Percentiles rank a stretch among this genome's conserved stretches.
Evolutionary conservation across 2,113 vertebrate genomes (phyloP).

Genomic region (human (Homo sapiens)): DNA sequence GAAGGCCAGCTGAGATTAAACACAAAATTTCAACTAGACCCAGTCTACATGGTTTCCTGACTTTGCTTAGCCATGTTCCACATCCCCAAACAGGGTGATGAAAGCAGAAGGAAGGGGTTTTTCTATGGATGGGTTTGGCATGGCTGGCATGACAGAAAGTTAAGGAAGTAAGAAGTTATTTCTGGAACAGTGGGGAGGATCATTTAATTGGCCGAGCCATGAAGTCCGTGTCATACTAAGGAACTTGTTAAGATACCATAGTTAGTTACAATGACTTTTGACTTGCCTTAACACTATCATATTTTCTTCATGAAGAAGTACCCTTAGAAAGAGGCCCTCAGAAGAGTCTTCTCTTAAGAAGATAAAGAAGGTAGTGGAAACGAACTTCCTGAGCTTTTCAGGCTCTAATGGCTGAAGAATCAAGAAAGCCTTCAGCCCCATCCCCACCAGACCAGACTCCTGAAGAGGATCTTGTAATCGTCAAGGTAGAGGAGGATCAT

Average conservation of each 20-base stretch:
- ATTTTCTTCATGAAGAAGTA: constrained; percentile 57
- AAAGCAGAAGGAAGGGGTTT: background rate
- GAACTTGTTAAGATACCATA: background rate
- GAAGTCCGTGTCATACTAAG: background rate
- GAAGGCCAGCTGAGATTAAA: background rate
- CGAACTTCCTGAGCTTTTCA: background rate
- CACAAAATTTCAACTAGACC: background rate
- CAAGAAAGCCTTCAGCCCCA: constrained; percentile 38
- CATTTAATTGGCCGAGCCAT: background rate
- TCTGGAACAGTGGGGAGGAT: background rate
- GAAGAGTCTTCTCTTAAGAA: constrained; percentile 28
- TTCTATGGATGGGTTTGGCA: background rate
- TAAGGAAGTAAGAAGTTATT: background rate
- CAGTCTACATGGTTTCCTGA: background rate
- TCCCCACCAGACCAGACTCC: constrained; percentile 52
- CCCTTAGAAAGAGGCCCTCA: background rate
- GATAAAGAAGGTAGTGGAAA: constrained; percentile 13
- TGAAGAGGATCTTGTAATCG: constrained; percentile 75
- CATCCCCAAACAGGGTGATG: background rate
- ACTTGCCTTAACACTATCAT: constrained; percentile 33
- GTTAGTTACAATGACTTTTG: background rate
- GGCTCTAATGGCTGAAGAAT: constrained; percentile 72
- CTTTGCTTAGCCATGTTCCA: background rate
- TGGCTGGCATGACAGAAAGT: background rate
- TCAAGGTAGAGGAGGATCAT: constrained; percentile 77